Evolutionary conservation across 2,113 vertebrate genomes (phyloP).

Genomic region (Scopus umbretta): DNA sequence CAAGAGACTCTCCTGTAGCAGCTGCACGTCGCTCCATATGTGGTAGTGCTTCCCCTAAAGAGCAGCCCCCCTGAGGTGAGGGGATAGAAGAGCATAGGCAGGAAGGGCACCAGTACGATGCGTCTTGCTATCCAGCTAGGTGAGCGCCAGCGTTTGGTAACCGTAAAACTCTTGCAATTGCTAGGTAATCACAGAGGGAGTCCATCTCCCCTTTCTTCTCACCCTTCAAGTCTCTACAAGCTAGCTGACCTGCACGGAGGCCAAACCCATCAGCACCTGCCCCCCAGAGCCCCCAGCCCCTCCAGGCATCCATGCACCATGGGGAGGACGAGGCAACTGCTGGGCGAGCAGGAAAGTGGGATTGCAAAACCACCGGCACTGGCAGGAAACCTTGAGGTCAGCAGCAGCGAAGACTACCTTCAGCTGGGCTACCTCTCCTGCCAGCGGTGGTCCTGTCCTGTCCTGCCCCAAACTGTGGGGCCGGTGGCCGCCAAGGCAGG

Average conservation of each 20-base stretch:
- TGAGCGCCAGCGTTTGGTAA: accelerated
- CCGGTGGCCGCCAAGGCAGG: neutral
- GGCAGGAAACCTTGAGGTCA: neutral
- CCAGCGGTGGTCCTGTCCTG: neutral
- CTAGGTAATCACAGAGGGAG: neutral
- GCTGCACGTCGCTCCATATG: accelerated
- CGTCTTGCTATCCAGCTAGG: neutral
- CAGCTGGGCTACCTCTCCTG: neutral
- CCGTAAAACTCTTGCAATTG: neutral
- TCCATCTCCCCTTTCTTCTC: neutral
- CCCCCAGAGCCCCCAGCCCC: neutral
- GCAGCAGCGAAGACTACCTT: neutral
- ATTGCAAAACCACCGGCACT: accelerated
- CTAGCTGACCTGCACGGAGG: neutral
- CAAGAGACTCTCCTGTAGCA: neutral
- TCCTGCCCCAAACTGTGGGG: neutral
- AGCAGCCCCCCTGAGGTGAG: neutral
- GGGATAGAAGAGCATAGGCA: neutral
- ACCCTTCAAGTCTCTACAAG: neutral
- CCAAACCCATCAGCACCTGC: neutral
- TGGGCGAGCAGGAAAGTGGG: neutral
- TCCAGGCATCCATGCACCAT: accelerated
- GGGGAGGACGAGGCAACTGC: neutral
- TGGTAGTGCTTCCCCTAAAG: neutral
- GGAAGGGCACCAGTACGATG: neutral